Conservation (phyloP, 2,797 vertebrate species). For the Mustela erminea region DNA sequence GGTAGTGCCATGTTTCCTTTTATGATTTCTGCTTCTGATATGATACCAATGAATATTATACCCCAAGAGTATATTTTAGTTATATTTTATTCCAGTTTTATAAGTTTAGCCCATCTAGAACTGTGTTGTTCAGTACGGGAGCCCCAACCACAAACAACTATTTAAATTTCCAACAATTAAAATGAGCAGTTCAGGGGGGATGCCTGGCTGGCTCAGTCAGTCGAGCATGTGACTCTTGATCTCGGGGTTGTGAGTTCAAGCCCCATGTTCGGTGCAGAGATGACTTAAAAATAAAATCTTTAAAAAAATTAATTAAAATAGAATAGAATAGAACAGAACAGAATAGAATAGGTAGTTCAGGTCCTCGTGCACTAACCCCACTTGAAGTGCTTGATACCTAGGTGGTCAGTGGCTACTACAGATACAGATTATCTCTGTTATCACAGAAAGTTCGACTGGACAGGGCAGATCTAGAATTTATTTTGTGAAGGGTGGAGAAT, state of each 20-base stretch:
- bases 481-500: neutral
- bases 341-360: neutral
- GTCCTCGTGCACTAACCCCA: neutral
- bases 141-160: neutral
- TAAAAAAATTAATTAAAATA: neutral
- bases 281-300: neutral
- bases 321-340: neutral
- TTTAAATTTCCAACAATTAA: neutral
- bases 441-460: neutral
- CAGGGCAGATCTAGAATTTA: neutral
- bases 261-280: neutral
- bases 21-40: conserved; percentile 26
- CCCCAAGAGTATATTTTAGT: neutral
- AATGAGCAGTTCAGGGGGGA: neutral
- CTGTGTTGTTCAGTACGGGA: neutral
- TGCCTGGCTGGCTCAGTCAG: neutral
- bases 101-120: neutral
- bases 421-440: neutral
- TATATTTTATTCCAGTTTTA: neutral
- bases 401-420: neutral
- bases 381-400: neutral
- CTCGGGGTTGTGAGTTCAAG: neutral
- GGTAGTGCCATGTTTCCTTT: neutral
- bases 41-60: neutral
- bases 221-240: neutral